Evolutionary conservation across 1,140 invertebrate genomes (phyloP).

Genomic region (Procambarus virginalis): DNA sequence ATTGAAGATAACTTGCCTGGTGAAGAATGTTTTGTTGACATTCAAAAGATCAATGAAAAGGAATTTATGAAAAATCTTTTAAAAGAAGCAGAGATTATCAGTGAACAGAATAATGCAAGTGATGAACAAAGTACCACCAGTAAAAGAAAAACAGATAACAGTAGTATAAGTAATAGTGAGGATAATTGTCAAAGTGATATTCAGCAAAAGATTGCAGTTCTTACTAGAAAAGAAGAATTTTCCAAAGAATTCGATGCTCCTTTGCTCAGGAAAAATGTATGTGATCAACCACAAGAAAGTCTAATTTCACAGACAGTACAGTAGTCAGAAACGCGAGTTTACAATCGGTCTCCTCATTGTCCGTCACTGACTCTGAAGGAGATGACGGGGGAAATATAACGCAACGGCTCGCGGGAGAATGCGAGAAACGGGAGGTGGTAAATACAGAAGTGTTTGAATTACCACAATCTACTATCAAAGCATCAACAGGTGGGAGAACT

Average conservation of each 20-base stretch:
- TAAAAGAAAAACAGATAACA: background rate
- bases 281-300: background rate
- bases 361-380: conserved; percentile 19
- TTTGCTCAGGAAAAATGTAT: background rate
- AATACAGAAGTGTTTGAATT: background rate
- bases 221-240: background rate
- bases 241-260: background rate
- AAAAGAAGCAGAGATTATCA: background rate
- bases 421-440: background rate
- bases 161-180: background rate
- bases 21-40: too few relatives aligned
- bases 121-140: background rate
- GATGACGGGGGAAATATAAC: background rate
- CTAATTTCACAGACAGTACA: background rate
- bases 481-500: background rate
- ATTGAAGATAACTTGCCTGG: background rate
- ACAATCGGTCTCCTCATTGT: conserved; percentile 20
- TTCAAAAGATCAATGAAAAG: too few relatives aligned
- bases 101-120: background rate
- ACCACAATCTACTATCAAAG: background rate
- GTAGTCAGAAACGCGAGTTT: background rate
- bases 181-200: background rate
- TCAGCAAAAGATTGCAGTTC: background rate
- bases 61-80: background rate
- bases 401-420: background rate